A percentile compares a stretch with the other conserved stretches of the same genome.
Evolutionary conservation across 2,797 vertebrate species (phyloP).

Genomic region (Streptopelia turtur): DNA sequence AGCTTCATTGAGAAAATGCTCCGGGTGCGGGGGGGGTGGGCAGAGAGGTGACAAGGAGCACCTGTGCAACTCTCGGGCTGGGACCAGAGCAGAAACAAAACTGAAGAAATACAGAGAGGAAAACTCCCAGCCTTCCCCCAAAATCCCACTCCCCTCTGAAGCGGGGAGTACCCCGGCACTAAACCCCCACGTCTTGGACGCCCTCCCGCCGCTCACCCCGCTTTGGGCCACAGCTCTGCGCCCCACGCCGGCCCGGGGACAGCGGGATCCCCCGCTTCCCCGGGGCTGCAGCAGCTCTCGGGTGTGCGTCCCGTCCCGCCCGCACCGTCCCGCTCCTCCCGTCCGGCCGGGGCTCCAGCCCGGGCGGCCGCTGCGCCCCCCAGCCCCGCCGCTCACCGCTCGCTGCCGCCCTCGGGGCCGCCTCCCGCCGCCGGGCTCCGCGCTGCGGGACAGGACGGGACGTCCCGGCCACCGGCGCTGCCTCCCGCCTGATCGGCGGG

Average conservation of each 20-base stretch:
- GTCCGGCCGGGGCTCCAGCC: neutral
- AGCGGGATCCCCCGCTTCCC: neutral
- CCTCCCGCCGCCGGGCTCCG: neutral
- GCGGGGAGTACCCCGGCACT: neutral
- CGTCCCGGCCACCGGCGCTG: neutral
- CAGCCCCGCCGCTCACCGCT: neutral
- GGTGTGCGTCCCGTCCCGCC: neutral
- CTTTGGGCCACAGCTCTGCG: neutral
- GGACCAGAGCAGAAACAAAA: neutral
- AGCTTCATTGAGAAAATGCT: neutral
- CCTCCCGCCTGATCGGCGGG: neutral
- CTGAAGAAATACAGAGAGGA: neutral
- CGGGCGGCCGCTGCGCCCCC: neutral
- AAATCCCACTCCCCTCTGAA: neutral
- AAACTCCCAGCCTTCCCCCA: neutral
- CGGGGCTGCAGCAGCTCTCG: neutral
- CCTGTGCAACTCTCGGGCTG: rapidly evolving
- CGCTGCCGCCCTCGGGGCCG: neutral
- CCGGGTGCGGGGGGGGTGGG: too few relatives aligned
- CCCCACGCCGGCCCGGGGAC: neutral
- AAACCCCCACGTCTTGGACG: rapidly evolving
- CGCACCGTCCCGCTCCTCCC: neutral
- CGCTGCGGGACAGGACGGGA: neutral
- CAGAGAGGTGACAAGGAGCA: neutral
- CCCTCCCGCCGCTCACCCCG: neutral